Base-by-base conservation (phyloP, 2,113 vertebrate species). In the Arenaria interpres region DNA sequence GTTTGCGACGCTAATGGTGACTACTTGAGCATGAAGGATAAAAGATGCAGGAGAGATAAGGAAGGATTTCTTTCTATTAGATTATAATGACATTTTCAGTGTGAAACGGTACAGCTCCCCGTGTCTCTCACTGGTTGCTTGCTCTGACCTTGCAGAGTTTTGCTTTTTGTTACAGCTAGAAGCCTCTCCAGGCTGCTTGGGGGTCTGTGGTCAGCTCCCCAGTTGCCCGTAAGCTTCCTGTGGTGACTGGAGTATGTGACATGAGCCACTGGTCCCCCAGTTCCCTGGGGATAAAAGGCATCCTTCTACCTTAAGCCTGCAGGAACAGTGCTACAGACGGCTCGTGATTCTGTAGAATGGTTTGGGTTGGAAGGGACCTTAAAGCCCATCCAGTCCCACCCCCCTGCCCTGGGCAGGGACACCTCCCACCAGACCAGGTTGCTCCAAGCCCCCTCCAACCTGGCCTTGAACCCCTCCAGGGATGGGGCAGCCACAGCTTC, bases 1-100 rank as follows among this genome's bases (percentile, higher is more conserved):
- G 69, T 60, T 85, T 28, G 69, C 82, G 84, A 18, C 6, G 1
- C 69, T 76, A 79, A 66, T 85, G 94, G 53, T 94, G 91, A 50
- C 77, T 91, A 14, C 30, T 96, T 92, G 91, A 96, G 95, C 95
- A 89, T 96, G 94, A 97, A 95, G 96, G 94, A 50, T 95, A 63
- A 96, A 73, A 78, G 91, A 93, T 64, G 84, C 89, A 76, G 81
- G 77, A 94, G 68, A 54, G 64, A 88, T 30, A 43, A 84, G 79
- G 95, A 88, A 83, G 66, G 77, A 89, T 96, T 96, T 94, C 51
- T 91, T 74, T 39, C 84, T 85, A 9, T 94, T 48, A 68, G 77
- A 32, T 14, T 35, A 48, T 92, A 87, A 87, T 85, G 94, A 64
- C 39, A 43, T 82, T 91, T 94, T 57, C 53, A 12, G 77, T 39